Base-by-base conservation (phyloP, 2,113 vertebrate genomes). In the Pongo pygmaeus region DNA sequence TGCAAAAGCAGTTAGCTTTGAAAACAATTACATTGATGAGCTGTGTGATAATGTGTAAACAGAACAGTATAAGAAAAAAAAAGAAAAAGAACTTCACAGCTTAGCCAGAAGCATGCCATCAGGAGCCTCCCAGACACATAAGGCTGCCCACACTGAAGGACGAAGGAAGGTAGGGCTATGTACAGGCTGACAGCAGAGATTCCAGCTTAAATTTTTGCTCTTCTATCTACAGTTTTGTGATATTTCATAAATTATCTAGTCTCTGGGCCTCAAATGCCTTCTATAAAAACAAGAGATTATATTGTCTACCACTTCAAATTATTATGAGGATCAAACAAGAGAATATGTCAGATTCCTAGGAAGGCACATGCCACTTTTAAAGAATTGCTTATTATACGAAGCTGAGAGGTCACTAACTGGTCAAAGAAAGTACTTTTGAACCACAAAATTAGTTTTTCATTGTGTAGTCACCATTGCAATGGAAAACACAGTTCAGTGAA, bases 1-100 rank as follows among this genome's bases (percentile, higher is more conserved):
- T 74, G 57, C 30, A 77, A 95, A 80, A 94, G 59, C 84, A 35
- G n/a, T 43, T 96, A 64, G 17, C 72, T 96, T 75, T 95, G 61
- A 43, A 97, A 86, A 81, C 43, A 84, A 80, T 84, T 43, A 7
- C 38, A 43, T 22, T 50, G 27, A 70, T n/a, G 22, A 61, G 48
- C 23, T 78, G n/a, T 18, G 4, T 74, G 67, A 72, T 59, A 48
- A 87, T 7, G 3, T 12, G 3, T 22, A 80, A 83, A 13, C 38
- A 93, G 23, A 38, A 5, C 14, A 32, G 30, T n/a, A 5, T 18
- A 14, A 32, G 14, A 23, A 75, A 57, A 50, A 18, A 27, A 2
- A 64, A 46, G 25, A 23, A 20, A 55, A 11, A 7, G 18, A 30
- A 18, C 43, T 77, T 67, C 22, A 17, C 23, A 27, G 43, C 3